A percentile compares a stretch with the other conserved stretches of the same genome.
Conservation (phyloP, 2,797 vertebrate genomes). For the Squalus acanthias region DNA sequence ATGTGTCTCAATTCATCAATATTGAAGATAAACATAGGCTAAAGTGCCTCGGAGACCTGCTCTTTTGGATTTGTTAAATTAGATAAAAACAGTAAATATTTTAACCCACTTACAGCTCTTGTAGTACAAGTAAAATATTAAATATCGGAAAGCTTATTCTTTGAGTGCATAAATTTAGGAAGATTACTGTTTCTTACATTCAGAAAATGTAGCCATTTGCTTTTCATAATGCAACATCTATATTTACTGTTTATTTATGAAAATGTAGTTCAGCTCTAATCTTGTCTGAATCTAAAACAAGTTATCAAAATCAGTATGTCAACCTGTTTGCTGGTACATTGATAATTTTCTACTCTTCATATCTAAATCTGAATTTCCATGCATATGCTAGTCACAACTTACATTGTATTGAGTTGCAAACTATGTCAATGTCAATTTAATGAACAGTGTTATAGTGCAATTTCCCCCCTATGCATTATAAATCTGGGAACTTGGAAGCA, state of each 20-base stretch:
- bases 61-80: not conserved
- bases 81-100: not conserved
- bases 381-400: not conserved
- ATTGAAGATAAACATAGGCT: not conserved
- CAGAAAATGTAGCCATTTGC: not conserved
- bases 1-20: not conserved
- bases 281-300: not conserved
- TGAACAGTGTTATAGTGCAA: conserved; percentile 27
- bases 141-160: not conserved
- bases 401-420: not conserved
- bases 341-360: not conserved
- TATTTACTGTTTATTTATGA: not conserved
- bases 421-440: not conserved
- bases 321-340: not conserved
- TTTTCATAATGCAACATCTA: not conserved
- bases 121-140: not conserved
- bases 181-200: not conserved
- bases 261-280: not conserved
- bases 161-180: not conserved
- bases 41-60: not conserved
- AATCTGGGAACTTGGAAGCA: conserved; percentile 29
- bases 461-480: conserved; percentile 4
- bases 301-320: not conserved
- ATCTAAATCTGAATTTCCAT: not conserved
- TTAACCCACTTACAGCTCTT: not conserved